Percentiles rank a stretch among this genome's conserved stretches.
These are phyloP conservation scores for Drosophila sordidula DNA, from an alignment of 2,888 invertebrate genomes.

Conservation along the genomic window DNA sequence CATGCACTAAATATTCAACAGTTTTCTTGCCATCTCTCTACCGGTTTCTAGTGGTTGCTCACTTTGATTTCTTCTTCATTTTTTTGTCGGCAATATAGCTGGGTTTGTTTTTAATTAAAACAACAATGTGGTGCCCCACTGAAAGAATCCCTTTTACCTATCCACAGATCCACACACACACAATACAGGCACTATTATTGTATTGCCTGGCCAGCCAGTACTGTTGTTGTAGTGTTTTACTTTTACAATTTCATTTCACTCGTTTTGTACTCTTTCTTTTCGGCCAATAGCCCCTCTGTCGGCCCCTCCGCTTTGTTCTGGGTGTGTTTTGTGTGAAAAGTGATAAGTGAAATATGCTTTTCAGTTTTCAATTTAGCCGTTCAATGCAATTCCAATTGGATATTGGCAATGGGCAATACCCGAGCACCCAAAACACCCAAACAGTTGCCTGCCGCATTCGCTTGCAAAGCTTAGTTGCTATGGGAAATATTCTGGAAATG, in stretches of 20 bases:
- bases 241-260: conserved; percentile 74
- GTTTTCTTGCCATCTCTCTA: conserved; percentile 38
- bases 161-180: conserved; percentile 18
- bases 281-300: conserved; percentile 1
- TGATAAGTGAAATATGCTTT: conserved; percentile 79
- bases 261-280: conserved; percentile 38
- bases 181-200: conserved; percentile 36
- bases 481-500: conserved; percentile 22
- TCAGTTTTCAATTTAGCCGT: conserved; percentile 79
- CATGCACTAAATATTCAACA: conserved; percentile 73
- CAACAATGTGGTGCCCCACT: conserved; percentile 65
- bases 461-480: conserved; percentile 30
- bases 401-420: conserved; percentile 58
- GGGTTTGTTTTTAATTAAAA: conserved; percentile 77
- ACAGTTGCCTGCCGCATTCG: conserved; percentile 22
- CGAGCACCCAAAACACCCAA: conserved; percentile 3
- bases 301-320: conserved; percentile 49
- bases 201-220: conserved; percentile 32
- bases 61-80: conserved; percentile 45
- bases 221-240: conserved; percentile 49
- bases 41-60: conserved; percentile 37
- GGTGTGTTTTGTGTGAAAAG: conserved; percentile 74
- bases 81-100: conserved; percentile 43
- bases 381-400: conserved; percentile 80
- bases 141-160: conserved; percentile 28